Base-by-base conservation (phyloP, 2,797 vertebrate genomes). In the Remorina albescens region DNA sequence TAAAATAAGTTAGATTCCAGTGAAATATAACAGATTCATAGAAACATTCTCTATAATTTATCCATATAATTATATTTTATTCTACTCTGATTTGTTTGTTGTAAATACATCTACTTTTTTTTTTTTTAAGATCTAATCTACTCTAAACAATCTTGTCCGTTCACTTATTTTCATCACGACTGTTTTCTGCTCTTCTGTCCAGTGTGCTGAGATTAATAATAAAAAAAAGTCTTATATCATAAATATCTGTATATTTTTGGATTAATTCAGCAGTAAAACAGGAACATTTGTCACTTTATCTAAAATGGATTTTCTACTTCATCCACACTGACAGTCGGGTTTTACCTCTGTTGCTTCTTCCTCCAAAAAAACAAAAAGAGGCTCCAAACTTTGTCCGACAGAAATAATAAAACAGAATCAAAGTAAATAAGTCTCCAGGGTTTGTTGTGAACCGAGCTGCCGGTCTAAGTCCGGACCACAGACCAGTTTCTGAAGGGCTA, bases 401-500 rank as follows among this genome's bases (percentile, higher is more conserved):
- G 2, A 30, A 19, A 44, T n/a, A 44, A 18, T n/a, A 15, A 1
- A 1, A 66, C 3, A 30, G 3, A 30, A 51, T 2, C 1, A 1
- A 2, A 12, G n/a, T n/a, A n/a, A 72, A 60, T 3, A 25, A 25
- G 44, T 67, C 72, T 61, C 4, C 6, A 12, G 2, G 7, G 53
- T 46, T 16, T 0, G 15, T 47, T 61, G 34, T 12, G 9, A 47
- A 41, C 6, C 41, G 23, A 42, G 0, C 30, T 30, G 12, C 7
- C n/a, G 7, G 10, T 34, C 4, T 2, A 1, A 12, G 53, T 36
- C 54, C 54, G 15, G 30, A 21, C 6, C n/a, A 44, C 6, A 19
- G 26, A 8, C 21, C 13, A 2, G 41, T 51, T 67, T 8, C 71
- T 62, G 46, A 76, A 53, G 77, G 15, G 30, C 53, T 86, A 85